Percentiles rank a stretch among this genome's conserved stretches.
Conservation (phyloP, 2,113 vertebrate species). For the Aphyosemion australe region DNA sequence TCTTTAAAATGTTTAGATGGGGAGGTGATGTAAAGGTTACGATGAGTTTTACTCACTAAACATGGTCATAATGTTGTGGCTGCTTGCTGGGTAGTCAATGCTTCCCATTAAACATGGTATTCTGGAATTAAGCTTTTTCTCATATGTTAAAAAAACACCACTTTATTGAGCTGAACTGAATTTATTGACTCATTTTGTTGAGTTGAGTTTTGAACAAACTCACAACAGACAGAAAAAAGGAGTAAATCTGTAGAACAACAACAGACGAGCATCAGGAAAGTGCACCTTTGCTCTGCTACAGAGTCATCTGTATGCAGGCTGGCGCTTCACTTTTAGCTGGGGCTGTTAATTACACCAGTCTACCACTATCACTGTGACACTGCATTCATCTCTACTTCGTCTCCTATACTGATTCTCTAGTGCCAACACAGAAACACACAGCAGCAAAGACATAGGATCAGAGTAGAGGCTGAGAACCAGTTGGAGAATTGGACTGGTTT, state of each 20-base stretch:
- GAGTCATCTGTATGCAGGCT: conserved; percentile 66
- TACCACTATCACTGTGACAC: conserved; percentile 62
- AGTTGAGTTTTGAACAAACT: too few species aligned
- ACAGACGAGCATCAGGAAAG: background rate
- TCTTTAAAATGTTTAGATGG: too few species aligned
- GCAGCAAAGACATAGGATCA: conserved; percentile 23
- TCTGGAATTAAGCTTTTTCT: too few species aligned
- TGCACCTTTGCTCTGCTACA: conserved; percentile 13
- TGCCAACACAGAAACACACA: conserved; percentile 50
- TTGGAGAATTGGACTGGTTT: background rate
- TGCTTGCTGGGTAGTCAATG: too few species aligned
- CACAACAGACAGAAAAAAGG: too few species aligned
- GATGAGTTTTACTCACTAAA: too few species aligned
- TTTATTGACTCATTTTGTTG: too few species aligned
- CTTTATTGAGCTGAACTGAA: too few species aligned
- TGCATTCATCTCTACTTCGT: conserved; percentile 60
- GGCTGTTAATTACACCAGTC: conserved; percentile 70
- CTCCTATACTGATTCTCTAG: conserved; percentile 44
- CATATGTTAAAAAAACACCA: too few species aligned
- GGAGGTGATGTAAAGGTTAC: too few species aligned
- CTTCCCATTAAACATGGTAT: too few species aligned
- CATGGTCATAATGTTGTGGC: background rate
- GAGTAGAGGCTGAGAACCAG: background rate
- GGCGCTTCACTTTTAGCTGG: conserved; percentile 45
- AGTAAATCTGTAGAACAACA: background rate